phyloP scores from a whole-genome alignment of 2,113 vertebrate species.

The Nymphicus hollandicus region DNA sequence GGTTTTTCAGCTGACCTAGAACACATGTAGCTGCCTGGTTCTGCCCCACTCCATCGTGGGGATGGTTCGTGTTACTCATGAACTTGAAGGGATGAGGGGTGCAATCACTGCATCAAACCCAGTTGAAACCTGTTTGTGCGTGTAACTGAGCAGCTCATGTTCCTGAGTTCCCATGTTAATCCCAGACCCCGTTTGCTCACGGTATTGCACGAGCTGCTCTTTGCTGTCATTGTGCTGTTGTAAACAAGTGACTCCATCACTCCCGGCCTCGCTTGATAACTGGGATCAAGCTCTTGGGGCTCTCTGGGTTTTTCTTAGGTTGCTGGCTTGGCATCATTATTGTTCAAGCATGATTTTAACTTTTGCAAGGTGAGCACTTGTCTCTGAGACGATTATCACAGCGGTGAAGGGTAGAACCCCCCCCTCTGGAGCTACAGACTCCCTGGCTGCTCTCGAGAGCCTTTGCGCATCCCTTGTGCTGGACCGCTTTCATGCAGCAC shows the following conservation, averaged over 20 bases:
- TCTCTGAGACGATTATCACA: background rate
- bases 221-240: accelerated
- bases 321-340: background rate
- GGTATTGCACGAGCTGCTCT: accelerated
- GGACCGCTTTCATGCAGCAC: background rate
- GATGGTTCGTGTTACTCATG: accelerated
- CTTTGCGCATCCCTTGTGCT: background rate
- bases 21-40: accelerated
- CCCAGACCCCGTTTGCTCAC: accelerated
- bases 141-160: background rate
- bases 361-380: background rate
- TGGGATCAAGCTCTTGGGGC: background rate
- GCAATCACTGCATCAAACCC: background rate
- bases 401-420: background rate
- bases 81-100: background rate
- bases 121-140: accelerated
- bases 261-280: background rate
- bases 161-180: background rate
- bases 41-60: background rate
- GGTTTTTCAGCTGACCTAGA: background rate
- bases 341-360: background rate
- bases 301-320: background rate
- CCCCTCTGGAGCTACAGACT: background rate
- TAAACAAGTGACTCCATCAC: background rate
- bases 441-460: background rate